Conservation (phyloP, 92 coral and sea anemone species). For the Umimayanthus chanpuru region DNA sequence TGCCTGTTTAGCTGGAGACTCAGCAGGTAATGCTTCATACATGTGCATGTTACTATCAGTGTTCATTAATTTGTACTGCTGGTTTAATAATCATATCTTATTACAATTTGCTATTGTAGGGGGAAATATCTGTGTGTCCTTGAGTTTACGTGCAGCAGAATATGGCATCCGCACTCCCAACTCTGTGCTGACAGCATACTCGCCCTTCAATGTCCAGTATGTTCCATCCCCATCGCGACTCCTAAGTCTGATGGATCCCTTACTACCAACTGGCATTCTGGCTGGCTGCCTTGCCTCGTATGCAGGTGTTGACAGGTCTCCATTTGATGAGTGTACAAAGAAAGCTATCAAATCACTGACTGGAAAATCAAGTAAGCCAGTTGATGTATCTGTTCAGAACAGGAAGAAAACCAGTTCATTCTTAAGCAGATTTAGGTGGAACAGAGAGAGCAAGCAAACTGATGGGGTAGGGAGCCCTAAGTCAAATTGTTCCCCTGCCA, state of each 20-base stretch:
- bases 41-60: background rate
- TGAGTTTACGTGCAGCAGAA: constrained; percentile 90
- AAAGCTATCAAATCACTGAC: constrained; percentile 54
- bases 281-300: constrained; percentile 90
- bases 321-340: constrained; percentile 80
- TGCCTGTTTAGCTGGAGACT: constrained; percentile 91
- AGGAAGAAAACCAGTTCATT: constrained; percentile 61
- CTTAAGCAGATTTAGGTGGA: constrained; percentile 52
- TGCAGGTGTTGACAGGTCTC: constrained; percentile 87
- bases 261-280: constrained; percentile 84
- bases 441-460: constrained; percentile 21
- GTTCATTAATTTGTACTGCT: background rate
- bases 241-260: constrained; percentile 87
- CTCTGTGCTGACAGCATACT: constrained; percentile 85
- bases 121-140: constrained; percentile 84
- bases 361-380: constrained; percentile 48
- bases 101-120: constrained; percentile 51
- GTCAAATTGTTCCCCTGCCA: constrained; percentile 10
- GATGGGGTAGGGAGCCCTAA: background rate
- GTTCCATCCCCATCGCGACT: constrained; percentile 95
- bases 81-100: too few species aligned
- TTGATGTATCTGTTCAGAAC: constrained; percentile 38
- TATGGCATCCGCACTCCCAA: constrained; percentile 96
- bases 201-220: constrained; percentile 93
- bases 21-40: constrained; percentile 77